Evolutionary conservation across 2,888 invertebrate genomes (phyloP), one percentile per base, ranked within the genome.

Genomic region (Leucoma salicis): DNA sequence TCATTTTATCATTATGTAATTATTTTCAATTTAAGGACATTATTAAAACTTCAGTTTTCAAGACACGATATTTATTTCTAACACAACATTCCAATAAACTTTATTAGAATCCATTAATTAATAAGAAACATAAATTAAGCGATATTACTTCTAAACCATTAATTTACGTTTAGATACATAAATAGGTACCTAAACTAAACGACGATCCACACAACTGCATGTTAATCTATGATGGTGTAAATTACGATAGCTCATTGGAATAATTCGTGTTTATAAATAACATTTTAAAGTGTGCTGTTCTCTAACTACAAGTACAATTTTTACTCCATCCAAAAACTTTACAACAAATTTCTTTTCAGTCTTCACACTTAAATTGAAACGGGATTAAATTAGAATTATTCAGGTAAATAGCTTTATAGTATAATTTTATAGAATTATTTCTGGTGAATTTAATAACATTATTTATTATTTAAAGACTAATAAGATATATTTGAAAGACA

Each of bases 61-160:
- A 73, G 81, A 82, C 78, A 82, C 76, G 77, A 74, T 74, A 61
- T 82, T 82, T 77, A 80, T 82, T 81, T 72, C 68, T 80, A 85
- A 85, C 73, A 80, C 80, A 83, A 79, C 70, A 72, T 75, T 74
- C 68, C 67, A 53, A 61, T 56, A 72, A 70, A 73, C 49, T 39
- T 70, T n/a, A n/a, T n/a, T n/a, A n/a, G n/a, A n/a, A n/a, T n/a
- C n/a, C 53, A 21, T 37, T 48, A 66, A 64, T 71, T 57, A 69
- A 70, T 57, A 68, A 35, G 75, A 74, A 77, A 75, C 61, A 48
- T 24, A 74, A 77, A 53, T 38, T 39, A 75, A 76, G 73, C 70
- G 48, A 66, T 47, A 63, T 46, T 52, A 48, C 35, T 57, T 47
- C 53, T 57, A 57, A 58, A 56, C 44, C 49, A 56, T 48, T 14